Conservation (phyloP, 2,797 vertebrate species). For the Austrolebias charrua region DNA sequence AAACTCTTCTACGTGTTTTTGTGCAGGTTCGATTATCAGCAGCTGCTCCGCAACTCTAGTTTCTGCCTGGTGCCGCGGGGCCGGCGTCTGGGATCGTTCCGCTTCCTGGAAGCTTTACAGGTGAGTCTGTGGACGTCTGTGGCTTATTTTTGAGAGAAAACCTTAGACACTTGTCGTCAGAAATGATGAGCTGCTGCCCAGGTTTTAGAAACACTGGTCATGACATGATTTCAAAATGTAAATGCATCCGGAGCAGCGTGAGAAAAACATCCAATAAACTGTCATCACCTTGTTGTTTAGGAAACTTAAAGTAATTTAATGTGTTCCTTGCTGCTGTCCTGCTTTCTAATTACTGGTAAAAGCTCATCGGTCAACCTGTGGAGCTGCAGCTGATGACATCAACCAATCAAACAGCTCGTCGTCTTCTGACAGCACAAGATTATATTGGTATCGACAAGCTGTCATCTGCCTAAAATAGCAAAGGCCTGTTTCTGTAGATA, state of each 20-base stretch:
- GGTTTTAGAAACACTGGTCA: too few relatives aligned
- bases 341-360: conserved; percentile 5
- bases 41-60: conserved; percentile 83
- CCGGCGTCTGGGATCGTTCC: conserved; percentile 82
- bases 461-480: conserved; percentile 40
- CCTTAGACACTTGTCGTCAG: too few relatives aligned
- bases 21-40: conserved; percentile 82
- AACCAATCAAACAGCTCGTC: conserved; percentile 17
- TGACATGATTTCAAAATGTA: too few relatives aligned
- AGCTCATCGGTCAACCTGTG: conserved; percentile 9
- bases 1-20: conserved; percentile 22
- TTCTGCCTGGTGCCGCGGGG: conserved; percentile 85
- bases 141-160: not conserved
- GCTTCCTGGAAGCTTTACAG: conserved; percentile 85
- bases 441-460: conserved; percentile 61
- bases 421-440: conserved; percentile 25
- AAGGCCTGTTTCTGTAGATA: conserved; percentile 39
- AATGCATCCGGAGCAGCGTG: too few relatives aligned
- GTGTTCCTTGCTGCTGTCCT: not conserved
- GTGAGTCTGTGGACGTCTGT: conserved; percentile 52
- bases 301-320: not conserved
- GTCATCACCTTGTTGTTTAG: not conserved
- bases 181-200: too few relatives aligned
- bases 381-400: conserved; percentile 17
- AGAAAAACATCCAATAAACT: not conserved